Base-by-base conservation (phyloP, 53 echinoderm and acorn worm species). In the Temnopleurus reevesii region DNA sequence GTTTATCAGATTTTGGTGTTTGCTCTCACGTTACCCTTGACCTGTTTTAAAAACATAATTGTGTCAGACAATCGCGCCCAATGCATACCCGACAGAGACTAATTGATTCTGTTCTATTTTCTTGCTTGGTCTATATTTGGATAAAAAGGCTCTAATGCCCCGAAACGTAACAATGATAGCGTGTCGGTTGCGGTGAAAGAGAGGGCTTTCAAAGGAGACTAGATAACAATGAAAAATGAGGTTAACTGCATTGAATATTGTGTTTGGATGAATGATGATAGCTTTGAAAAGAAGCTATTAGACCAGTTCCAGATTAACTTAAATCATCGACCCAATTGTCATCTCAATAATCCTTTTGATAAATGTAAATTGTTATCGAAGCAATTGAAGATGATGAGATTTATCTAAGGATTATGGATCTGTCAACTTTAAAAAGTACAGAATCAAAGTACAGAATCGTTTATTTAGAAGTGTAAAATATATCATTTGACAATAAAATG, bases 31-130 rank as follows among this genome's bases (percentile, higher is more conserved):
- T 10, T 66, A 36, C 71, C 71, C 71, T 66, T 66, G 71, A 66
- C 71, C 71, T 66, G 21, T 66, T 66, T 66, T 41, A 66, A 66
- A 35, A 38, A 66, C 41, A 66, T 38, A 66, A 66, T 66, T 66
- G 71, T 66, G 71, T 66, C 71, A 66, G 41, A n/a, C 6, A 15
- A 66, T 38, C 35, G 19, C 19, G 10, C 9, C 6, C 36, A 36
- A 41, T 41, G 41, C 71, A 66, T 38, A 66, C 71, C 71, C 5
- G 4, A 17, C 18, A 66, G 41, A 19, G 38, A 66, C 71, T 66
- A 66, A 66, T 66, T 64, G 64, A 64, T 64, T 64, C 71, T 66
- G 38, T 66, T 38, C 41, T 66, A 38, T 66, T 38, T 66, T 38
- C 10, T 15, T 30, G 29, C 61, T 49, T n/a, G 35, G 5, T n/a